These are phyloP conservation scores for Congeria kusceri DNA, from an alignment of 2,888 invertebrate species.

Conservation along the genomic window DNA sequence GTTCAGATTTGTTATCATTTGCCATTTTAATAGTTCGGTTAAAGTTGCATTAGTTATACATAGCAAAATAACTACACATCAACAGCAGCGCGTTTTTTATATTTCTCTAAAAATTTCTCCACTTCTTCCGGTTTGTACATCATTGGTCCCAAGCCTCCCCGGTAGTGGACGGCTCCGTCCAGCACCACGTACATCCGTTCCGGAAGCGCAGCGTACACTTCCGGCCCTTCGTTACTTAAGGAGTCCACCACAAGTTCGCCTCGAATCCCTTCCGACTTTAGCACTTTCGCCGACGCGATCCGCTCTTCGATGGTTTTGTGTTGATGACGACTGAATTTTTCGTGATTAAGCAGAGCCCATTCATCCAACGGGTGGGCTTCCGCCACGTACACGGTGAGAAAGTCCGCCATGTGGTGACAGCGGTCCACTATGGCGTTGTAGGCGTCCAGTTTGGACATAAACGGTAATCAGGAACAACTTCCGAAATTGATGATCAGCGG, in stretches of 20 bases:
- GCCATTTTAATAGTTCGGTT: too few species aligned
- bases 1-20: too few species aligned
- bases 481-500: slow-evolving; percentile 63
- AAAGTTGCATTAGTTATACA: slow-evolving; percentile 16
- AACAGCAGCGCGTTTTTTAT: slow-evolving; percentile 11
- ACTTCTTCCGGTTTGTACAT: slow-evolving; percentile 31
- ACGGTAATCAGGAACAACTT: slow-evolving; percentile 64
- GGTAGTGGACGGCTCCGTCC: slow-evolving; percentile 38
- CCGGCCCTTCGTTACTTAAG: slow-evolving; percentile 45
- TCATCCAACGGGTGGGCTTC: slow-evolving; percentile 63
- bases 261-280: slow-evolving; percentile 30
- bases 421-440: slow-evolving; percentile 7
- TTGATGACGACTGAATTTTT: slow-evolving; percentile 44
- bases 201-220: slow-evolving; percentile 51
- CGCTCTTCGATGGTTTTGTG: slow-evolving; percentile 56
- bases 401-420: slow-evolving; percentile 54
- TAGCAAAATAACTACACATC: slow-evolving; percentile 10
- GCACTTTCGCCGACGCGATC: slow-evolving; percentile 45
- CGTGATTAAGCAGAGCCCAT: slow-evolving; percentile 48
- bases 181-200: slow-evolving; percentile 55
- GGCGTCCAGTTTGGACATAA: slow-evolving; percentile 50
- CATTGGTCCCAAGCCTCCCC: slow-evolving; percentile 45
- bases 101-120: slow-evolving; percentile 26
- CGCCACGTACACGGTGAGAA: slow-evolving; percentile 55
- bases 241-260: slow-evolving; percentile 56